A percentile compares a stretch with the other conserved stretches of the same genome.
These are phyloP conservation scores for Lerista edwardsae DNA, from an alignment of 2,797 vertebrate genomes.

Conservation along the genomic window DNA sequence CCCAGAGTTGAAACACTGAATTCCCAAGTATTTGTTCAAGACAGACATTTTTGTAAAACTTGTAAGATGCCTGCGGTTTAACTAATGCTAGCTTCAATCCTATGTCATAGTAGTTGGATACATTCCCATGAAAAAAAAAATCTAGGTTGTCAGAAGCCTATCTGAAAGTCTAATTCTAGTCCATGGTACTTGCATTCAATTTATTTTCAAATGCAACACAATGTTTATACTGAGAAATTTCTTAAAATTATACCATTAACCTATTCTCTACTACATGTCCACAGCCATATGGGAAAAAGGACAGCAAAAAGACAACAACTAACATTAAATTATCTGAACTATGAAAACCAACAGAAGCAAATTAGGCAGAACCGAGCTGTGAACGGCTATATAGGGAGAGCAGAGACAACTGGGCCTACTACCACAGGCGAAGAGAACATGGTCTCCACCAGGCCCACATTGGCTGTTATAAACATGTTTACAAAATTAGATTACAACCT, in stretches of 20 bases:
- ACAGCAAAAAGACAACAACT: background rate
- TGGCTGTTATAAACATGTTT: background rate
- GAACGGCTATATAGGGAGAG: background rate
- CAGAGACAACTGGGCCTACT: background rate
- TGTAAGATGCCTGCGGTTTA: background rate
- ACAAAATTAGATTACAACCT: background rate
- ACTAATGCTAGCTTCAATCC: background rate
- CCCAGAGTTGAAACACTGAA: slow-evolving; percentile 37
- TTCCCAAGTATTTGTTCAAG: background rate
- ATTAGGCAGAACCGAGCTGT: background rate
- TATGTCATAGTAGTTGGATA: background rate
- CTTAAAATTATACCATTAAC: background rate
- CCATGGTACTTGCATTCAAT: background rate
- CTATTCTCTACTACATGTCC: background rate
- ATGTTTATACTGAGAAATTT: background rate
- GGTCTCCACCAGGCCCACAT: background rate
- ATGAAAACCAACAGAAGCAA: background rate
- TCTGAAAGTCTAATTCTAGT: background rate
- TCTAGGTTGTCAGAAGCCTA: background rate
- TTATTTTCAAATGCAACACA: background rate
- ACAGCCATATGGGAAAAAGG: background rate
- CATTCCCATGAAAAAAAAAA: background rate
- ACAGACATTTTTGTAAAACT: slow-evolving; percentile 47
- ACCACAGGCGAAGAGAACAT: background rate
- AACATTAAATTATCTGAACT: slow-evolving; percentile 11